Evolutionary conservation across 2,888 invertebrate species (phyloP).

Genomic region (Homarus gammarus): DNA sequence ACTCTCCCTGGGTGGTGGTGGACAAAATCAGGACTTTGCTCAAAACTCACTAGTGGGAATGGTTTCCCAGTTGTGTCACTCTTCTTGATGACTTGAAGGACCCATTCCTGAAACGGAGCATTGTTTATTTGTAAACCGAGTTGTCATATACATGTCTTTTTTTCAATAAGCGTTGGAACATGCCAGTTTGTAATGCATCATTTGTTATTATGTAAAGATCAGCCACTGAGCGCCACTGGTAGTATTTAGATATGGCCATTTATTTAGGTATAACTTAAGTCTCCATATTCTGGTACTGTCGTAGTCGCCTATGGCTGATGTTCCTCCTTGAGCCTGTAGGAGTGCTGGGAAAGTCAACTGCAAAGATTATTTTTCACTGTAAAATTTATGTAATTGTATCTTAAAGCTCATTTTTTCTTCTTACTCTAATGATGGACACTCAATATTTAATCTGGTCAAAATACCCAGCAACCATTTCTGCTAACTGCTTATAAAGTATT

Average conservation of each 20-base stretch:
- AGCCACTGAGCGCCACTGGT: slow-evolving; percentile 2
- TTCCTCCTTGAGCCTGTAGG: slow-evolving; percentile 34
- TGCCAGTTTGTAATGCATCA: slow-evolving; percentile 23
- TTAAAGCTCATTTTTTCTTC: too few species aligned
- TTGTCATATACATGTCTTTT: background rate
- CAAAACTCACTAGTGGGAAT: slow-evolving; percentile 27
- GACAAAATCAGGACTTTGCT: slow-evolving; percentile 21
- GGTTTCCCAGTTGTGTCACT: background rate
- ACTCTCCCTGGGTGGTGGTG: slow-evolving; percentile 1
- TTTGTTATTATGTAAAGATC: slow-evolving; percentile 11
- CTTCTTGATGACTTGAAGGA: background rate
- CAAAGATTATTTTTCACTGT: too few species aligned
- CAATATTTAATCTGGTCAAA: too few species aligned
- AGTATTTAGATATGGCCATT: background rate
- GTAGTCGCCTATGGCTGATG: slow-evolving; percentile 23
- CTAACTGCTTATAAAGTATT: too few species aligned
- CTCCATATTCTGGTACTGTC: background rate
- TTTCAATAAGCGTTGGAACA: background rate
- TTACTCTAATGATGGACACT: too few species aligned
- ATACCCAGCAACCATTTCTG: too few species aligned
- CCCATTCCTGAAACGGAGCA: background rate
- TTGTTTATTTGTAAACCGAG: slow-evolving; percentile 4
- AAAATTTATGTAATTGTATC: too few species aligned
- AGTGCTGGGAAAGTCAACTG: slow-evolving; percentile 21
- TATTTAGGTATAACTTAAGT: background rate